Evolutionary conservation across 30 jellyfish, hydroid and myxozoan species (phyloP), one percentile per base, ranked within the genome.

Genomic region (Cassiopea andromeda): DNA sequence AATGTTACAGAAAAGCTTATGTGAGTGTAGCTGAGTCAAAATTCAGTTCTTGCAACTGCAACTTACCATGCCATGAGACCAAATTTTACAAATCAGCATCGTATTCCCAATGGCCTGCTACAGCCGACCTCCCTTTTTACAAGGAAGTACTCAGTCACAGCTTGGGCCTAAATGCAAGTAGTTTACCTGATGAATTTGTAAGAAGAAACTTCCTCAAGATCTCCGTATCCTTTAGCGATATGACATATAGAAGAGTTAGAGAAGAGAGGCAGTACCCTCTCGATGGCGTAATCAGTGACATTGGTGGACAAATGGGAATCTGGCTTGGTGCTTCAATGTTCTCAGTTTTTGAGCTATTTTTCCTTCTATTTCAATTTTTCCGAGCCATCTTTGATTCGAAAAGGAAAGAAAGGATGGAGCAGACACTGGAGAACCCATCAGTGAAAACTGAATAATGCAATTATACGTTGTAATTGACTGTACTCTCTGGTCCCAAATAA

Each of bases 261-360:
- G 94, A 87, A 66, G 77, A 17, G 4, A 14, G 60, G 50, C 54
- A 67, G 74, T 87, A 87, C 45, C 45, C 94, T 0, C 49, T 17
- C 48, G 88, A 76, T 1, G 64, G 46, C 12, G n/a, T 87, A 12
- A 61, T 87, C 6, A 69, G 94, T 46, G 94, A 87, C 60, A 67
- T 76, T n/a, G 94, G 94, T 1, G 94, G 94, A 44, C 94, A 87
- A 64, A 87, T 87, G 94, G 94, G 94, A 18, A 76, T 87, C 45
- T 87, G 94, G 94, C 67, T 87, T 44, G 94, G 94, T 17, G 94
- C 94, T 59, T 87, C 94, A 15, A 68, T 87, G 83, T 87, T 87
- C 75, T 87, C 94, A 16, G 9, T 87, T 48, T 16, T 87, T 43
- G 94, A 87, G 48, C 83, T 87, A 5, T 5, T 77, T 2, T 87